Conservation (phyloP, 2,888 invertebrate species). For the Selenia dentaria region DNA sequence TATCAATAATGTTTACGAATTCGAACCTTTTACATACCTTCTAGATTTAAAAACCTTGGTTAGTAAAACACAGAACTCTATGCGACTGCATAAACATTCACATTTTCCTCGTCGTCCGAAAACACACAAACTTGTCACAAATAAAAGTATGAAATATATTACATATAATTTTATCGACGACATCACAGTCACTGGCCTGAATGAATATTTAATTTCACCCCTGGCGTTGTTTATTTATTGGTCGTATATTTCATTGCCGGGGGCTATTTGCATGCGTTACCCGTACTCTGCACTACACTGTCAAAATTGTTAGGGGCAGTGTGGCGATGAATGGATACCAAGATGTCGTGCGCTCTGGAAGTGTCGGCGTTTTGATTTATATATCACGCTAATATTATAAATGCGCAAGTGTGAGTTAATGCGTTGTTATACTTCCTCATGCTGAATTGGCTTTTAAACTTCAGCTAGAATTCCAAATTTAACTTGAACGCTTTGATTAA, state of each 20-base stretch:
- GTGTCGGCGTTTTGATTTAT: not conserved
- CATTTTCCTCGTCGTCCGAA: conserved; percentile 11
- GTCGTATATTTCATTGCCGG: conserved; percentile 80
- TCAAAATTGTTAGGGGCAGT: conserved; percentile 61
- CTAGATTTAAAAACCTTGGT: no score
- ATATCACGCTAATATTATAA: no score
- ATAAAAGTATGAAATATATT: conserved; percentile 23
- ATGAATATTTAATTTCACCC: conserved; percentile 84
- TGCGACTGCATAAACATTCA: not conserved
- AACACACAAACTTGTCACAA: conserved; percentile 22
- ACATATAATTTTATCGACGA: conserved; percentile 33
- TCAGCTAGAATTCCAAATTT: no score
- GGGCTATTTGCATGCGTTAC: conserved; percentile 71
- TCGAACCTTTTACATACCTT: no score
- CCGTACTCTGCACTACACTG: conserved; percentile 43
- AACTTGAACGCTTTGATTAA: no score
- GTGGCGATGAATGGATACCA: conserved; percentile 28
- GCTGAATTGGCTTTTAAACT: no score
- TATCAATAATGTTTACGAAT: no score
- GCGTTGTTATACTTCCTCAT: no score
- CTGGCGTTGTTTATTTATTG: conserved; percentile 83
- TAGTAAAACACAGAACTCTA: not conserved
- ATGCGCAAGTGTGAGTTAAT: no score
- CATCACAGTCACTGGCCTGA: conserved; percentile 53
- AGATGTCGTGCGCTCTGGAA: conserved; percentile 5